Base-by-base conservation (phyloP, 92 coral and sea anemone species). In the Parazoanthus atlanticus region DNA sequence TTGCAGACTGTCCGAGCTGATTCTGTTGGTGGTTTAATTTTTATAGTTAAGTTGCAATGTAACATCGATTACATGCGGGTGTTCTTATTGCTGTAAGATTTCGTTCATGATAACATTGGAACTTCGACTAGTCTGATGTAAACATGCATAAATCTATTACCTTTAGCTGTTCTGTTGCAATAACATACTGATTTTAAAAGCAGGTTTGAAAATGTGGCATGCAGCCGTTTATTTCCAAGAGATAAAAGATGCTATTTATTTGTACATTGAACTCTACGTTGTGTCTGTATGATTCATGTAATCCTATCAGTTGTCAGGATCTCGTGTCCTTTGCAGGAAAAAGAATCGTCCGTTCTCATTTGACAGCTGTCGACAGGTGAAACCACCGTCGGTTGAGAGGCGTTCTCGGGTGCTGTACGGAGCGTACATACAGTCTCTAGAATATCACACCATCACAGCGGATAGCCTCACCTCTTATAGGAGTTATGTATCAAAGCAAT, bases 311-410 rank as follows among this genome's bases (percentile, higher is more conserved):
- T 69, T 3, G 43, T 52, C 32, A 82, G 2, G 46, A 38, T 30
- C 47, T 73, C 19, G 32, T 23, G 15, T 67, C 32, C 72, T 69
- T 86, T 79, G 23, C 64, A 95, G 98, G 95, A 92, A 88, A 43
- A 76, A 76, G 21, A 90, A 92, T 78, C 90, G 91, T 77, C 98
- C 93, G 54, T 95, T 95, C 64, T 32, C 90, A 34, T 91, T 78
- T 58, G 98, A 93, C 90, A 91, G 92, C 26, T 81, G 89, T 41
- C 88, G 82, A 25, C 91, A 89, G 43, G 98, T 95, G 76, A 93
- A 91, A 74, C 92, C 93, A 1, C 96, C 98, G 41, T 86, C 89
- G 8, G 94, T 95, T 12, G 96, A 95, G 78, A 85, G 89, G 15
- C 91, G 88, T 40, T 89, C 98, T 6, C 76, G 88, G 77, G 72